A percentile compares a stretch with the other conserved stretches of the same genome.
These are phyloP conservation scores for Poecilobothrus nobilitatus DNA, from an alignment of 2,888 invertebrate genomes.

Conservation along the genomic window DNA sequence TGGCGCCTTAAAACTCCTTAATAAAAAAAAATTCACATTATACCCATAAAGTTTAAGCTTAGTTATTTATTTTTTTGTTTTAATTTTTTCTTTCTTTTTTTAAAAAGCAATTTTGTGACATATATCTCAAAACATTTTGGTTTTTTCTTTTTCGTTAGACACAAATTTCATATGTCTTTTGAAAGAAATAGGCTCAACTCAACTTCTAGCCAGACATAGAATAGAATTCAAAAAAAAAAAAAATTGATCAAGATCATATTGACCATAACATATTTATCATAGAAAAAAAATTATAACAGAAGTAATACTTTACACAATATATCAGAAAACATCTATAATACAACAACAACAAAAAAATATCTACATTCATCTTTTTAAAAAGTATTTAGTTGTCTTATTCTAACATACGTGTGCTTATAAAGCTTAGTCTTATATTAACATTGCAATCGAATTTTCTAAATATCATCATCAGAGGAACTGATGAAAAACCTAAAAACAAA, in stretches of 20 bases:
- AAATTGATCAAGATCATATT: not conserved
- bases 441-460: not conserved
- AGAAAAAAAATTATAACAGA: not conserved
- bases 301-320: not conserved
- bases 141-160: not conserved
- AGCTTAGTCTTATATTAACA: not conserved
- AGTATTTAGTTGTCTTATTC: not conserved
- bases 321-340: too few relatives aligned
- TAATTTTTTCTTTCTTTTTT: not conserved
- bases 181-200: not conserved
- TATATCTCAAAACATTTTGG: not conserved
- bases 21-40: not conserved
- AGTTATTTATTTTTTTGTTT: too few relatives aligned
- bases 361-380: not conserved
- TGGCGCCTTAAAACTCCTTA: not conserved
- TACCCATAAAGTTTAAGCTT: not conserved
- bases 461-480: not conserved
- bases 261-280: slow-evolving; percentile 1
- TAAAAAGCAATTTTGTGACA: not conserved
- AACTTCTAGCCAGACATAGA: too few relatives aligned
- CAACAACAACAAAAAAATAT: not conserved
- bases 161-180: not conserved
- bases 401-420: not conserved
- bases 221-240: too few relatives aligned
- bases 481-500: not conserved